Evolutionary conservation across 1,140 invertebrate species (phyloP).

Genomic region (Zaprionus davidi): DNA sequence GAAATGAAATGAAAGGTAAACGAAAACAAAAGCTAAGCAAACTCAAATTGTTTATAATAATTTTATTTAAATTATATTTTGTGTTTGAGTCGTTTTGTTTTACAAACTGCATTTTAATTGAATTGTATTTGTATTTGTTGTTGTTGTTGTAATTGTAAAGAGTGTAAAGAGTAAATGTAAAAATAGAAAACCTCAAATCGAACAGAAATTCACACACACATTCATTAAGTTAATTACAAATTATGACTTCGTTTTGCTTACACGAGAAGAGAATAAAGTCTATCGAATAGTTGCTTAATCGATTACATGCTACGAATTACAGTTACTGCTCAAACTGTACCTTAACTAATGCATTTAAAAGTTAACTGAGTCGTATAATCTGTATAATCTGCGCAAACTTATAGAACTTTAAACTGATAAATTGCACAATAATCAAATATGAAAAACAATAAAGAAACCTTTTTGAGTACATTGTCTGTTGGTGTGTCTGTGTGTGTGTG

Average conservation of each 20-base stretch:
- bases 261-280: constrained; percentile 63
- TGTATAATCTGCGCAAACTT: constrained; percentile 19
- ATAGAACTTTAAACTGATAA: constrained; percentile 43
- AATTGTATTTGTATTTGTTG: constrained; percentile 1
- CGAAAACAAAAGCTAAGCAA: constrained; percentile 25
- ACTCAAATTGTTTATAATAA: constrained; percentile 58
- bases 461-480: constrained; percentile 56
- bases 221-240: constrained; percentile 74
- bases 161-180: constrained; percentile 44
- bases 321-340: constrained; percentile 5
- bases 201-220: constrained; percentile 63
- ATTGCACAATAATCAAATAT: constrained; percentile 62
- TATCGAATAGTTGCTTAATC: constrained; percentile 4
- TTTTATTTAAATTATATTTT: constrained; percentile 83
- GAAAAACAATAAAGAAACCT: constrained; percentile 26
- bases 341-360: constrained; percentile 13
- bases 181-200: constrained; percentile 73
- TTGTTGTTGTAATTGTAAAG: constrained; percentile 22
- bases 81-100: constrained; percentile 72
- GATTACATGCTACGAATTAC: constrained; percentile 2
- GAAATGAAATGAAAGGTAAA: constrained; percentile 22
- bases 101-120: constrained; percentile 62
- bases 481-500: constrained; percentile 19
- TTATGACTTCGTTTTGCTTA: constrained; percentile 83
- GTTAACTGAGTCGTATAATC: constrained; percentile 46